phyloP scores from a whole-genome alignment of 2,888 invertebrate species.

The Seira musarum region DNA sequence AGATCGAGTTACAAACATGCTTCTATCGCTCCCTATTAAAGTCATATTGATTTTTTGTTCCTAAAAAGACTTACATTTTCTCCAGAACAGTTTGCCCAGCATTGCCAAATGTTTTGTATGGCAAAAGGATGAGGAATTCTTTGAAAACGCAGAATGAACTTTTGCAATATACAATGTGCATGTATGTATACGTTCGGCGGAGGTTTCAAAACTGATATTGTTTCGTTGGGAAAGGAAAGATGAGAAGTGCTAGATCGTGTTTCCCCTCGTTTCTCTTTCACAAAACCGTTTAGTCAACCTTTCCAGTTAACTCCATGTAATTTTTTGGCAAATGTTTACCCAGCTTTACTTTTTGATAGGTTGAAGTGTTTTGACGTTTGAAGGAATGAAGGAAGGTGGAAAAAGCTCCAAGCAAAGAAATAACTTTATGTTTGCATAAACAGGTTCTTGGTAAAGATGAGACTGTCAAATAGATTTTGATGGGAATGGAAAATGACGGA shows the following conservation, averaged over 20 bases:
- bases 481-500: conserved; percentile 20
- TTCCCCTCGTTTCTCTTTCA: background rate
- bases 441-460: conserved; percentile 1
- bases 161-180: no score
- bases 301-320: background rate
- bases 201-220: background rate
- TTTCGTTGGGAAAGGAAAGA: no score
- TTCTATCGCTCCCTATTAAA: conserved; percentile 52
- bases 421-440: background rate
- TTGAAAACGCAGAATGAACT: no score
- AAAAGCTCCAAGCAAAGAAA: conserved; percentile 3
- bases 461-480: conserved; percentile 20
- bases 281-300: conserved; percentile 6
- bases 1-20: conserved; percentile 46
- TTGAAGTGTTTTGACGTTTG: conserved; percentile 9
- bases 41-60: conserved; percentile 53
- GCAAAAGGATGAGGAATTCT: no score
- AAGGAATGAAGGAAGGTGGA: background rate
- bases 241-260: background rate
- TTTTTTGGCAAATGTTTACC: conserved; percentile 3
- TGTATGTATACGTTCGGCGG: no score
- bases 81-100: no score
- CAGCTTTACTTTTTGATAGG: background rate
- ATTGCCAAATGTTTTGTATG: no score
- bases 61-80: conserved; percentile 36